phyloP scores from a whole-genome alignment of 2,888 invertebrate genomes.

The Thalpophila matura region DNA sequence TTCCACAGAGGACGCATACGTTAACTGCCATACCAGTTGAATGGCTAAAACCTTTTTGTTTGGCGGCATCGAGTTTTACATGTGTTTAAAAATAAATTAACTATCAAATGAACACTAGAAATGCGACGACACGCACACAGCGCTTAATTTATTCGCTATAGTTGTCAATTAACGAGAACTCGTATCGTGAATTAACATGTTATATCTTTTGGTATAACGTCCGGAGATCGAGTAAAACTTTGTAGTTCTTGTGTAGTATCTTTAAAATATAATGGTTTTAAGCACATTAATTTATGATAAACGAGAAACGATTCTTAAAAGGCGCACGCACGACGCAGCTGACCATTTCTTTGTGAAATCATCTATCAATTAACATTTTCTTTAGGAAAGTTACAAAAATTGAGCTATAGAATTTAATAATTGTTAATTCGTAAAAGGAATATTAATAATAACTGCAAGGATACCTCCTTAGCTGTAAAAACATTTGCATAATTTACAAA shows the following conservation, averaged over 20 bases:
- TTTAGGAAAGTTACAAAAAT: conserved; percentile 11
- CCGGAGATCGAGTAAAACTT: conserved; percentile 11
- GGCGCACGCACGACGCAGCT: not conserved
- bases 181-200: conserved; percentile 39
- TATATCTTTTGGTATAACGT: conserved; percentile 29
- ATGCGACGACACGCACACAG: conserved; percentile 52
- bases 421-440: not conserved
- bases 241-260: no score
- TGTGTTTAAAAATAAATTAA: conserved; percentile 67
- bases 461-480: not conserved
- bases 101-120: conserved; percentile 64
- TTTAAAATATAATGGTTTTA: conserved; percentile 8
- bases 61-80: conserved; percentile 57
- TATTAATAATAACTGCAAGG: not conserved
- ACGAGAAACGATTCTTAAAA: conserved; percentile 9
- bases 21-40: conserved; percentile 63
- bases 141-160: conserved; percentile 56
- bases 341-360: conserved; percentile 2
- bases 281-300: conserved; percentile 25
- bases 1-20: conserved; percentile 67
- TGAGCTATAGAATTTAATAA: not conserved
- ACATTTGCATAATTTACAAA: not conserved
- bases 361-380: conserved; percentile 10
- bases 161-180: conserved; percentile 60
- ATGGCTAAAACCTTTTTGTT: conserved; percentile 64